Percentiles rank a stretch among this genome's conserved stretches.
Evolutionary conservation across 2,797 vertebrate species (phyloP).

Genomic region (Forpus xanthops): DNA sequence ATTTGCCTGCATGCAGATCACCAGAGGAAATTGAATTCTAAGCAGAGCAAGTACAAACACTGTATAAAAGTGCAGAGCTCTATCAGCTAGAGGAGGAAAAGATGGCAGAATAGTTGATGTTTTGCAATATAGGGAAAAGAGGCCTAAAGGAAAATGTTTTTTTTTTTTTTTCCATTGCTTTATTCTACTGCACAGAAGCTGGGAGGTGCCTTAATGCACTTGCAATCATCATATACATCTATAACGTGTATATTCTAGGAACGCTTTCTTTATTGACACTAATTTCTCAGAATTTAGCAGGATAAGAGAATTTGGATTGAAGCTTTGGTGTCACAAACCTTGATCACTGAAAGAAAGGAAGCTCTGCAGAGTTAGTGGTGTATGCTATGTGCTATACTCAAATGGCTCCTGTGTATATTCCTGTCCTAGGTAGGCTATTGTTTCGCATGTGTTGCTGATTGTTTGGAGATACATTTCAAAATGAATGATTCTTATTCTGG

Average conservation of each 20-base stretch:
- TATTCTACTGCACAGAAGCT: neutral
- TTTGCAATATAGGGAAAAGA: neutral
- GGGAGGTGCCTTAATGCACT: neutral
- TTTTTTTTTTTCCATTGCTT: neutral
- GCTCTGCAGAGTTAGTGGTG: neutral
- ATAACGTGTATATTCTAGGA: neutral
- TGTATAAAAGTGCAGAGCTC: slow-evolving; percentile 36
- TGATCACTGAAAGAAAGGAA: neutral
- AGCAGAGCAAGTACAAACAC: slow-evolving; percentile 60
- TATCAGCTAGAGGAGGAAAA: slow-evolving; percentile 17
- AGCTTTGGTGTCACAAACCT: neutral
- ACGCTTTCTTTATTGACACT: neutral
- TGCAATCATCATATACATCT: neutral
- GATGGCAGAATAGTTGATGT: neutral
- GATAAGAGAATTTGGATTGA: neutral
- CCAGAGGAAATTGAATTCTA: slow-evolving; percentile 70
- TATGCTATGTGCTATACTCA: neutral
- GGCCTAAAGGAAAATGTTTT: slow-evolving; percentile 3
- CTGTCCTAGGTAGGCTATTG: neutral
- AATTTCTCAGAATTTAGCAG: neutral
- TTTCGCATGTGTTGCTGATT: neutral
- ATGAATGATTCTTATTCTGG: neutral
- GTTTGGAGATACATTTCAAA: neutral
- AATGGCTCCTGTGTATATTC: neutral
- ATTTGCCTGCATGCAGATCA: slow-evolving; percentile 48